Conservation (phyloP, 2,888 invertebrate species). For the Pachydiplax longipennis region DNA sequence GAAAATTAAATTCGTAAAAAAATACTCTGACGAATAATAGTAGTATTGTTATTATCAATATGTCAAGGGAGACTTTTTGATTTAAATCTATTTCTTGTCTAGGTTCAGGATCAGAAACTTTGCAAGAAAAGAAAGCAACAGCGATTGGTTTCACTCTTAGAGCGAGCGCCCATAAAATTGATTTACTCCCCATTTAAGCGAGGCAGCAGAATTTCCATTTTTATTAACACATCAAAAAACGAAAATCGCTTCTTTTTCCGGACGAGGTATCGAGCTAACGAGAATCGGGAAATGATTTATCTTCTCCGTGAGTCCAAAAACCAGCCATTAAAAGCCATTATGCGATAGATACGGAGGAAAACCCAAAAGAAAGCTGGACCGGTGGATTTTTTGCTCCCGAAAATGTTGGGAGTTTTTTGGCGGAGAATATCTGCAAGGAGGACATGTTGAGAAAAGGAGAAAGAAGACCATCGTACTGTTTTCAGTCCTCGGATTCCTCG, state of each 20-base stretch:
- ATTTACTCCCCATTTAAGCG: background rate
- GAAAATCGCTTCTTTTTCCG: background rate
- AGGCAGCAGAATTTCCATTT: background rate
- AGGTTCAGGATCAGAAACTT: too few species aligned
- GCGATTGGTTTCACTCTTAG: background rate
- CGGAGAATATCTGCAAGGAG: background rate
- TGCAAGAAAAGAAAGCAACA: too few species aligned
- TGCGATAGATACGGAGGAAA: background rate
- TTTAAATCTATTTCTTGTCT: too few species aligned
- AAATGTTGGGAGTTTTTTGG: background rate
- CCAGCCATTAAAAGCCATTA: background rate
- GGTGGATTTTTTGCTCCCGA: background rate
- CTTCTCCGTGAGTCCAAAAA: background rate
- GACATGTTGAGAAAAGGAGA: background rate
- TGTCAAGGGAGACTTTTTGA: too few species aligned
- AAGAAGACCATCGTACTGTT: background rate
- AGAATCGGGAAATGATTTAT: background rate
- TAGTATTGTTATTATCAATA: too few species aligned
- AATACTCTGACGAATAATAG: too few species aligned
- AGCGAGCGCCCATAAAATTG: background rate
- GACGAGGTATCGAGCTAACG: background rate
- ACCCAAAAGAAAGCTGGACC: background rate
- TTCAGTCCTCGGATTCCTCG: background rate
- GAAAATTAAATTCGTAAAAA: too few species aligned
- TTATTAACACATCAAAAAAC: background rate